A percentile compares a stretch with the other conserved stretches of the same genome.
phyloP scores from a whole-genome alignment of 2,113 vertebrate species.

The Etia nguti region DNA sequence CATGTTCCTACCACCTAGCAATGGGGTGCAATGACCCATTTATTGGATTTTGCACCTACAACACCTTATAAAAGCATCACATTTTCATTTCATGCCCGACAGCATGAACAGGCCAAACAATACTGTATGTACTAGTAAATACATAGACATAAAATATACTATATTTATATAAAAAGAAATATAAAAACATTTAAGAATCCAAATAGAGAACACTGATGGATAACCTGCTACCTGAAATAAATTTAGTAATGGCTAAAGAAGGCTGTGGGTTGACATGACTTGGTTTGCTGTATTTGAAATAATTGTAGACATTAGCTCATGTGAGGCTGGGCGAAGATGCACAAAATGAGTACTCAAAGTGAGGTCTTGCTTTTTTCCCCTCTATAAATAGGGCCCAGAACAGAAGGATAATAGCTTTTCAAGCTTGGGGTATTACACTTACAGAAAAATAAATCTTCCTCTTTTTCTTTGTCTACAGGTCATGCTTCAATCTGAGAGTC shows the following conservation, averaged over 20 bases:
- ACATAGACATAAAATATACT: background rate
- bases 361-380: background rate
- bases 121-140: background rate
- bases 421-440: background rate
- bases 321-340: background rate
- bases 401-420: background rate
- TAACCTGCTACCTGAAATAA: background rate
- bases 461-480: background rate
- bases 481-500: background rate
- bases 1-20: background rate
- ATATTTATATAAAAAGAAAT: background rate
- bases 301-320: background rate
- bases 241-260: background rate
- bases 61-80: background rate
- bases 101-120: background rate
- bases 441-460: background rate
- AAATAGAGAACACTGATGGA: background rate
- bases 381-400: background rate
- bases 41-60: background rate
- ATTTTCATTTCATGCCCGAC: background rate
- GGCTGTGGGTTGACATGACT: background rate
- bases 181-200: background rate
- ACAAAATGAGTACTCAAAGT: conserved; percentile 2
- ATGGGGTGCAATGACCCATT: background rate
- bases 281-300: background rate